These are phyloP conservation scores for Drosophila nigromelanica DNA, from an alignment of 1,140 invertebrate genomes.

Conservation along the genomic window DNA sequence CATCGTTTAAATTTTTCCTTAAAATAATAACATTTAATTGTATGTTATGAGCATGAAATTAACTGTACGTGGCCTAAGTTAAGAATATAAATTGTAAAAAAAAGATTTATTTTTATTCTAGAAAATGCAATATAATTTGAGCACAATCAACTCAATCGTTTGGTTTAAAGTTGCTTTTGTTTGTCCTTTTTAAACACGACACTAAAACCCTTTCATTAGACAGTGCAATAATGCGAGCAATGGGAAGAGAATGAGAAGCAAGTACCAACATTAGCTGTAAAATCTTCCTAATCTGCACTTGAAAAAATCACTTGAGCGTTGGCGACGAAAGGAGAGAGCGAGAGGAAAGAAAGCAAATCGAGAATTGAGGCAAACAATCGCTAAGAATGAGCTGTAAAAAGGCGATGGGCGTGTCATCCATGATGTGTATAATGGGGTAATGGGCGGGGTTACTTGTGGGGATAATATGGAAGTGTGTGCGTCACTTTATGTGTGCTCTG, in stretches of 20 bases:
- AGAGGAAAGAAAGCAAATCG: slow-evolving; percentile 45
- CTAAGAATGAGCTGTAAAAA: slow-evolving; percentile 75
- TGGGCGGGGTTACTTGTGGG: slow-evolving; percentile 50
- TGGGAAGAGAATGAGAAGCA: slow-evolving; percentile 31
- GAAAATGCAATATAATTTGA: not conserved
- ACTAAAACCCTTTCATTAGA: slow-evolving; percentile 33
- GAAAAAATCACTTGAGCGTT: slow-evolving; percentile 58
- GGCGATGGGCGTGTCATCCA: slow-evolving; percentile 34
- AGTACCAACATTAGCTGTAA: slow-evolving; percentile 55
- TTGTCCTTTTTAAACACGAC: not conserved
- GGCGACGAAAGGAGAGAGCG: slow-evolving; percentile 8
- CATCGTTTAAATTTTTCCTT: too few relatives aligned
- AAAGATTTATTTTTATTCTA: not conserved
- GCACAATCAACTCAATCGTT: not conserved
- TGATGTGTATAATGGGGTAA: slow-evolving; percentile 57
- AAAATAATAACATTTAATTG: too few relatives aligned
- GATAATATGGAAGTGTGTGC: not conserved
- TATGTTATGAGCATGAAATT: too few relatives aligned
- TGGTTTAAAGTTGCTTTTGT: not conserved
- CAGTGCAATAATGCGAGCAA: slow-evolving; percentile 30
- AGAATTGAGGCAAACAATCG: slow-evolving; percentile 65
- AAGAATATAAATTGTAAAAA: too few relatives aligned
- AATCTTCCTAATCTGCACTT: slow-evolving; percentile 77
- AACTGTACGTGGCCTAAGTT: too few relatives aligned
- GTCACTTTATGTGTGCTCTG: slow-evolving; percentile 24